Conservation (phyloP, 1,140 invertebrate species). For the Penaeus indicus region DNA sequence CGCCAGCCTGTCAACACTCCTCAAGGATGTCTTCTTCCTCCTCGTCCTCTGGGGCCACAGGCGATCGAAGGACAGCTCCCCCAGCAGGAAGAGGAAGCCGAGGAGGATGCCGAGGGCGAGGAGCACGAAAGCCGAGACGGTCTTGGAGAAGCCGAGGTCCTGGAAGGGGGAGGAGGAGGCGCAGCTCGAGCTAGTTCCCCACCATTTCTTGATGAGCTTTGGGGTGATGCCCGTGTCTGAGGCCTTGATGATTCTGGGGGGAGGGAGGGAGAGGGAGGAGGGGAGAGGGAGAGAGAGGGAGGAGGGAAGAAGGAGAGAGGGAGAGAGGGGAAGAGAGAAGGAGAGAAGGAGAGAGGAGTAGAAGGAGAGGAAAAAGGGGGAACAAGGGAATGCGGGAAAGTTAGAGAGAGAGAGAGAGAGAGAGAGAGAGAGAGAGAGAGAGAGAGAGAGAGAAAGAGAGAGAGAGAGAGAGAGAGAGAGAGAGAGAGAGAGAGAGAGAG, state of each 20-base stretch:
- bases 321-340: no score
- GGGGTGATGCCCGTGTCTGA: background rate
- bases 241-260: background rate
- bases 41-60: background rate
- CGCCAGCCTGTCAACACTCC: no score
- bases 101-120: background rate
- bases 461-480: no score
- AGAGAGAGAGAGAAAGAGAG: no score
- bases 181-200: background rate
- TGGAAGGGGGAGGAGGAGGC: background rate
- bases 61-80: background rate
- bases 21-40: background rate
- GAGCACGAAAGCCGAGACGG: background rate
- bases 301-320: no score
- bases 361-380: no score
- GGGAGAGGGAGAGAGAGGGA: background rate
- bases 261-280: no score
- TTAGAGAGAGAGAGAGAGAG: no score
- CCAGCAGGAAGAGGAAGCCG: background rate
- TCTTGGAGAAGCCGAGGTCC: slow-evolving; percentile 8
- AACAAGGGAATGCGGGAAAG: no score
- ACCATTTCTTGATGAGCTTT: slow-evolving; percentile 10
- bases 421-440: no score
- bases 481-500: no score
- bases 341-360: no score